Base-by-base conservation (phyloP, 2,888 invertebrate genomes). In the Chrysina gloriosa region DNA sequence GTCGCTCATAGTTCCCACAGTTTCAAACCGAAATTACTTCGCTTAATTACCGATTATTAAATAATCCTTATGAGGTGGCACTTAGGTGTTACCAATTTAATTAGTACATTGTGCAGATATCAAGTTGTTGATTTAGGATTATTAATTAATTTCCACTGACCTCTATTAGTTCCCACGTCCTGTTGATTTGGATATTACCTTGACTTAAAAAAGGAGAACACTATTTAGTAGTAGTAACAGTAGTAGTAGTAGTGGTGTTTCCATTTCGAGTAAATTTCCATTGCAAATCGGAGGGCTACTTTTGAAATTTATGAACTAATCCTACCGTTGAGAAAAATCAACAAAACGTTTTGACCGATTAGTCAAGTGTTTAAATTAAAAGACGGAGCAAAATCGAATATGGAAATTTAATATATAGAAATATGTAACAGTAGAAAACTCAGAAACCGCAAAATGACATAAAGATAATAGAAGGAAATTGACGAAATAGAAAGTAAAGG, bases 121-220 rank as follows among this genome's bases (percentile, higher is more conserved):
- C 50, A 50, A 50, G 27, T 4, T 29, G 14, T 29, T 7, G 29
- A 50, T 29, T 11, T 21, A 45, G 45, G 14, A 29, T 29, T 5
- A 29, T 14, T 7, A 50, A 50, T 50, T 50, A 50, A 50, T 50
- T 50, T 50, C 50, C 50, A 29, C 14, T 29, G 29, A 16, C 50
- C 25, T 50, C 50, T 3, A 50, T 50, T 14, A 19, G n/a, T 23
- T 21, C n/a, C 19, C n/a, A 47, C 6, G 47, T 23, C 19, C 19
- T 47, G 6, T 0, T 9, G 23, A 34, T 34, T 34, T 23, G 2
- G n/a, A 21, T 21, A 27, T 29, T 27, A 27, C 50, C 29, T 50
- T 50, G 50, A 7, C 29, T 50, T 29, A 50, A 14, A 50, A 29
- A 50, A 50, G 50, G 29, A 50, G 29, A 7, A 29, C 29, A n/a